Evolutionary conservation across 2,888 invertebrate genomes (phyloP).

Genomic region (Odontothrips loti): DNA sequence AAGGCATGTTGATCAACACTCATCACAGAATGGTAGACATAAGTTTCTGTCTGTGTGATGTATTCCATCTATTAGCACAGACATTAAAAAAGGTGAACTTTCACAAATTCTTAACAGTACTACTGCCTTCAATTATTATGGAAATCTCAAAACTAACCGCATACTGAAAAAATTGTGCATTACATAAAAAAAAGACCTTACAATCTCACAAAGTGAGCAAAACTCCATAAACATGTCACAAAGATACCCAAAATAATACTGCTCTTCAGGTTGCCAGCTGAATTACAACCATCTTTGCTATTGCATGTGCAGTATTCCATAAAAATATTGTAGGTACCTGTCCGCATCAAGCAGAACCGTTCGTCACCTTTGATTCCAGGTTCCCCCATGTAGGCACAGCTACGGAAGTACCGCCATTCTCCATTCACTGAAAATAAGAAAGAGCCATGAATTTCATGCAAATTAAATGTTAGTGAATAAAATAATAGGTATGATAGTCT

Average conservation of each 20-base stretch:
- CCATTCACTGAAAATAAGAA: slow-evolving; percentile 40
- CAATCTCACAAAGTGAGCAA: slow-evolving; percentile 42
- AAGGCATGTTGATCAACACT: too few species aligned
- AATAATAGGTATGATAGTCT: not conserved
- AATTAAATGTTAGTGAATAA: not conserved
- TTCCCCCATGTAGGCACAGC: slow-evolving; percentile 83
- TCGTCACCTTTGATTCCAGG: slow-evolving; percentile 87
- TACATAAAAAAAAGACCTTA: too few species aligned
- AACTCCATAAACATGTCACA: not conserved
- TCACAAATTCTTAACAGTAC: too few species aligned
- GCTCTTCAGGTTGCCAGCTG: slow-evolving; percentile 46
- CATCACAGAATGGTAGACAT: too few species aligned
- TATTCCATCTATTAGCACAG: too few species aligned
- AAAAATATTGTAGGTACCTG: slow-evolving; percentile 88
- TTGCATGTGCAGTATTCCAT: slow-evolving; percentile 91
- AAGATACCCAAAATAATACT: not conserved
- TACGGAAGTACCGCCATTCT: slow-evolving; percentile 42
- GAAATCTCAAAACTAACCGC: too few species aligned
- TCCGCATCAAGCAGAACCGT: slow-evolving; percentile 83
- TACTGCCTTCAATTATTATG: too few species aligned
- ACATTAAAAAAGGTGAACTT: too few species aligned
- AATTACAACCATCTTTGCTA: slow-evolving; percentile 87
- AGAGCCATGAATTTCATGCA: slow-evolving; percentile 3
- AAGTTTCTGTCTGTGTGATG: too few species aligned
- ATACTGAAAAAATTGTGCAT: too few species aligned